These are phyloP conservation scores for Ptychadena robeensis DNA, from an alignment of 2,797 vertebrate species.

Conservation along the genomic window DNA sequence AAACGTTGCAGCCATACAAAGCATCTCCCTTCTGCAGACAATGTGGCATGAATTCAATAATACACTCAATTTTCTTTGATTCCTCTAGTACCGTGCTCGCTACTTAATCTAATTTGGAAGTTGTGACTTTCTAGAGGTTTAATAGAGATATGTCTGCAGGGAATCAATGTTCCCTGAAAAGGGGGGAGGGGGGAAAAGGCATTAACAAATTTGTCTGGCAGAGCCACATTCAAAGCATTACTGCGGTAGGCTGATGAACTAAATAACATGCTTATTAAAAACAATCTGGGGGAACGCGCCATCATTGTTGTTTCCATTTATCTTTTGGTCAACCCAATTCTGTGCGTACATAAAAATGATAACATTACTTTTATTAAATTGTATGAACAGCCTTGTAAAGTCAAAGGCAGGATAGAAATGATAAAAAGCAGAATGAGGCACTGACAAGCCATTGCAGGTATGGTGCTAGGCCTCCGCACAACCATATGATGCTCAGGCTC, in stretches of 20 bases:
- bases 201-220: conserved; percentile 75
- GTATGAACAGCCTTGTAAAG: conserved; percentile 71
- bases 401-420: conserved; percentile 70
- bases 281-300: conserved; percentile 70
- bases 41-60: conserved; percentile 75
- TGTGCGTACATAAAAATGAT: conserved; percentile 72
- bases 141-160: conserved; percentile 75
- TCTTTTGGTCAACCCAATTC: conserved; percentile 73
- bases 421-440: conserved; percentile 63
- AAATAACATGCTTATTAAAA: conserved; percentile 77
- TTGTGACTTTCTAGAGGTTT: conserved; percentile 75
- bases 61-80: conserved; percentile 75
- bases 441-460: background rate
- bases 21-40: conserved; percentile 70
- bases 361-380: conserved; percentile 74
- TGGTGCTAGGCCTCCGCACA: background rate
- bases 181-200: conserved; percentile 57
- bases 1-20: conserved; percentile 68
- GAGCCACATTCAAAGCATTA: conserved; percentile 68
- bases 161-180: conserved; percentile 72
- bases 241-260: conserved; percentile 69
- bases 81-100: conserved; percentile 70
- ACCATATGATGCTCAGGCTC: no score
- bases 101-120: conserved; percentile 77
- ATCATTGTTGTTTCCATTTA: conserved; percentile 75